These are phyloP conservation scores for Trachelipus rathkii DNA, from an alignment of 1,140 invertebrate species.

Conservation along the genomic window DNA sequence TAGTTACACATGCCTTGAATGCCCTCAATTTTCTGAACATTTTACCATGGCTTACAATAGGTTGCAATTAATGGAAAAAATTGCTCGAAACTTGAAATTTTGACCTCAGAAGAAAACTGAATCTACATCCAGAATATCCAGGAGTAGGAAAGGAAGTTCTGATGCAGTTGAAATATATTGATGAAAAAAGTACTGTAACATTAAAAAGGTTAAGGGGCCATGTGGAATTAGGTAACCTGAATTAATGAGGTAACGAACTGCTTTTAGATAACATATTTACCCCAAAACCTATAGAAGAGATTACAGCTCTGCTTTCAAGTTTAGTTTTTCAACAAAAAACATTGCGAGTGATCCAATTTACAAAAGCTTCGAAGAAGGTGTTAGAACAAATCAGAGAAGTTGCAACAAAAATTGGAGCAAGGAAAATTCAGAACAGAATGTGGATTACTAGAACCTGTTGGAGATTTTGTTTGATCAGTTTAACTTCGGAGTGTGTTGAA, in stretches of 20 bases:
- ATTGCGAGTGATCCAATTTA: constrained; percentile 56
- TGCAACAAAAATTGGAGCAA: constrained; percentile 56
- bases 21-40: constrained; percentile 46
- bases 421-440: constrained; percentile 56
- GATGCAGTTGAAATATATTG: constrained; percentile 64
- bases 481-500: constrained; percentile 84
- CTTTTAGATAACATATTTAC: constrained; percentile 89
- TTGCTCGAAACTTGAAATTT: constrained; percentile 66
- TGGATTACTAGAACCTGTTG: constrained; percentile 55
- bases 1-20: constrained; percentile 49
- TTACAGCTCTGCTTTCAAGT: constrained; percentile 84
- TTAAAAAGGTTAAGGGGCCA: constrained; percentile 89
- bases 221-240: constrained; percentile 92
- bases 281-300: constrained; percentile 58
- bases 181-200: constrained; percentile 66
- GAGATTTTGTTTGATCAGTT: constrained; percentile 62
- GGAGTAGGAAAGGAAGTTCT: constrained; percentile 77
- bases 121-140: constrained; percentile 84
- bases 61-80: constrained; percentile 60
- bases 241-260: constrained; percentile 91
- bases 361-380: constrained; percentile 59
- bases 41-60: constrained; percentile 37
- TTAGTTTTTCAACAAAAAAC: constrained; percentile 85
- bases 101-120: constrained; percentile 78
- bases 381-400: constrained; percentile 55